Evolutionary conservation across 2,888 invertebrate species (phyloP), one percentile per base, ranked within the genome.

Genomic region (Ichneumoninae sp.): DNA sequence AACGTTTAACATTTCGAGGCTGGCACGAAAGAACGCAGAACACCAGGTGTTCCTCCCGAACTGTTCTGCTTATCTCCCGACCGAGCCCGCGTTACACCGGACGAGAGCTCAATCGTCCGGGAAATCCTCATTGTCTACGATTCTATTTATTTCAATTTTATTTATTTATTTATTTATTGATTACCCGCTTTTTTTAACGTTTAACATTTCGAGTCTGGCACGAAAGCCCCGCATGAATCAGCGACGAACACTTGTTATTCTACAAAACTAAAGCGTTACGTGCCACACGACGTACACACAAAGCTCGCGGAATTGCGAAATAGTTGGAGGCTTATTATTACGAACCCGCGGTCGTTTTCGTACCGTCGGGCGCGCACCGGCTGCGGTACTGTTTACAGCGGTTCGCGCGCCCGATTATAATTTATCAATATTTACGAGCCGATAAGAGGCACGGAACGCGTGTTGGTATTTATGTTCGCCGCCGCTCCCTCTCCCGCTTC

Each of bases 391-490:
- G 33, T 76, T 76, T 54, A 66, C 66, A 54, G 40, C 65, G 26
- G 26, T 19, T n/a, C 57, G 74, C 5, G 8, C 50, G 19, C 47
- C 30, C 73, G 81, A 77, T 77, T 79, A 81, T 84, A 84, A 84
- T 84, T 84, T 84, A 84, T 81, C 81, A 81, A 84, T 84, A 84
- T 84, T 84, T 81, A 77, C 80, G 83, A 84, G 73, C 44, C 71
- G 83, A 84, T 83, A 81, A 83, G 80, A 76, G 68, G 44, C 78
- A 74, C 78, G 19, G 63, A 68, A 76, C 76, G 73, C 73, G 83
- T 84, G 83, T 84, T 84, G 76, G 68, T 81, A 84, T 84, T 84
- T 84, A 81, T 73, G 60, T 79, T 79, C 63, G 22, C 74, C 76
- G 74, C 70, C 19, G 8, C 57, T 26, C 26, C 4, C 19, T 26